A percentile compares a stretch with the other conserved stretches of the same genome.
Evolutionary conservation across 2,113 vertebrate genomes (phyloP).

Genomic region (Cnemophilus loriae): DNA sequence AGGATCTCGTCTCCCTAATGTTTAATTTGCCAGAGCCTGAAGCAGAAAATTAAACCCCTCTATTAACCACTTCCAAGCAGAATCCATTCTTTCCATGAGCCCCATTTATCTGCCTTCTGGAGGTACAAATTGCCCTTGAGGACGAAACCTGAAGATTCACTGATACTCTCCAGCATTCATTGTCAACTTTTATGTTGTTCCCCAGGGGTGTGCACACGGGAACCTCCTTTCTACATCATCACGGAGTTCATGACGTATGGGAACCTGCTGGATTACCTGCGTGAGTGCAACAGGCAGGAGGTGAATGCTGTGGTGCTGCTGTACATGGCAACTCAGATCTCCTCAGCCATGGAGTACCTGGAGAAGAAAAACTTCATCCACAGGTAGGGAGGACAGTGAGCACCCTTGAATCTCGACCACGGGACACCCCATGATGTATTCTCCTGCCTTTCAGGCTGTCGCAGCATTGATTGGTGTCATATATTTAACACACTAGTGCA

Average conservation of each 20-base stretch:
- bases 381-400: slow-evolving; percentile 71
- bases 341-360: slow-evolving; percentile 98
- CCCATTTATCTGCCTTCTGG: background rate
- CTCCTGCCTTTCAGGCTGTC: background rate
- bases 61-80: slow-evolving; percentile 15
- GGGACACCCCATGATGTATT: background rate
- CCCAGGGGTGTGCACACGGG: slow-evolving; percentile 94
- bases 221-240: slow-evolving; percentile 98
- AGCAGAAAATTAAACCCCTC: background rate
- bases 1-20: background rate
- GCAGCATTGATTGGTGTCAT: background rate
- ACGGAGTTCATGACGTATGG: slow-evolving; percentile 99
- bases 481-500: background rate
- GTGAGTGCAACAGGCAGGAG: slow-evolving; percentile 94
- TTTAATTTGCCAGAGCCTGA: slow-evolving; percentile 9
- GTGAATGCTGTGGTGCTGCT: slow-evolving; percentile 96
- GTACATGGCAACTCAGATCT: slow-evolving; percentile 99
- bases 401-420: accelerated
- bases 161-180: background rate
- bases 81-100: background rate
- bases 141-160: background rate
- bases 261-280: slow-evolving; percentile 93
- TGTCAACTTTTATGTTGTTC: background rate
- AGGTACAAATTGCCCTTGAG: background rate
- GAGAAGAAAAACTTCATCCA: slow-evolving; percentile 99